phyloP scores from a whole-genome alignment of 2,797 vertebrate genomes.

The Limosa lapponica region DNA sequence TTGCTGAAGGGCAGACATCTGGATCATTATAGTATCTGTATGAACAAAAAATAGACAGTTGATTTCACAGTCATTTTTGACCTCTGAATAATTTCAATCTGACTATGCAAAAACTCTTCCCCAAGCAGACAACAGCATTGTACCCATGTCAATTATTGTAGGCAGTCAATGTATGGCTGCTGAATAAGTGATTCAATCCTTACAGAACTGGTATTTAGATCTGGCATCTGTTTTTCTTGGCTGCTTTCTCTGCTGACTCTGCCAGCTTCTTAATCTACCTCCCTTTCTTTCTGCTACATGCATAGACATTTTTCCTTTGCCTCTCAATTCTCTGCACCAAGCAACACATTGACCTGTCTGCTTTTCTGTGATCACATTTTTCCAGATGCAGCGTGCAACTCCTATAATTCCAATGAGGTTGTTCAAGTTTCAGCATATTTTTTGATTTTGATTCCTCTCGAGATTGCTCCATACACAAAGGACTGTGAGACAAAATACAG shows the following conservation, averaged over 20 bases:
- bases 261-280: constrained; percentile 23
- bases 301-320: not conserved
- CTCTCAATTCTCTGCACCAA: not conserved
- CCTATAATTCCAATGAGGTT: not conserved
- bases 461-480: not conserved
- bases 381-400: not conserved
- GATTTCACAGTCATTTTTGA: constrained; percentile 61
- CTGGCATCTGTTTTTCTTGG: constrained; percentile 57
- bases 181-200: constrained; percentile 54
- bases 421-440: not conserved
- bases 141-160: constrained; percentile 27
- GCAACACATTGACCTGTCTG: not conserved
- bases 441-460: not conserved
- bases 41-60: constrained; percentile 23
- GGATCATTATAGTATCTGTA: constrained; percentile 31
- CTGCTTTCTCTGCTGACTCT: constrained; percentile 33
- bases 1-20: constrained; percentile 49
- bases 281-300: not conserved
- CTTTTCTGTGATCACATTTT: not conserved
- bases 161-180: constrained; percentile 36
- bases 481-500: not conserved
- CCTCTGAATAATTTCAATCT: constrained; percentile 57
- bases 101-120: constrained; percentile 46
- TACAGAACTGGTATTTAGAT: constrained; percentile 39
- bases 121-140: constrained; percentile 29